phyloP scores from a whole-genome alignment of 2,797 vertebrate species.

The Hemitrygon akajei region DNA sequence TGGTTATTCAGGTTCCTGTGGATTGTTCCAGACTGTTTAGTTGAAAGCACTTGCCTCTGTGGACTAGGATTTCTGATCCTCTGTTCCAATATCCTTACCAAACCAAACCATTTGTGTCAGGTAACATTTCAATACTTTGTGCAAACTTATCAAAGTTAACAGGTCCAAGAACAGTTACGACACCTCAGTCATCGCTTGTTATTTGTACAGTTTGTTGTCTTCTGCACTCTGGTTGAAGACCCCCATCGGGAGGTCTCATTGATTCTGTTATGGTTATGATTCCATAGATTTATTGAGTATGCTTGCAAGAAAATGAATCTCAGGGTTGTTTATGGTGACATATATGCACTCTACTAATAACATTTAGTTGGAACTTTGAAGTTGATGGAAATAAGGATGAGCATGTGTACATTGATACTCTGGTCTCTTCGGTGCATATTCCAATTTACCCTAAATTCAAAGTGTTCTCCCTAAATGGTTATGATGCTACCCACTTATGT shows the following conservation, averaged over 20 bases:
- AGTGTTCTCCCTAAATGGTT: neutral
- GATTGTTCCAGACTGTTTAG: neutral
- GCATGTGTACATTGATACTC: neutral
- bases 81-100: neutral
- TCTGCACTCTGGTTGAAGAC: no score
- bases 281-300: no score
- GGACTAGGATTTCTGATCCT: neutral
- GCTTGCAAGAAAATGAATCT: no score
- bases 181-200: no score
- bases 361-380: no score
- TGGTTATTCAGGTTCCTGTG: neutral
- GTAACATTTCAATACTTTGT: neutral
- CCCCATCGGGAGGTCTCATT: no score
- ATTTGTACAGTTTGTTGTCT: no score
- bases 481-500: neutral
- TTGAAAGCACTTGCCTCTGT: neutral
- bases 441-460: neutral
- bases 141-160: neutral
- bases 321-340: no score
- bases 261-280: no score
- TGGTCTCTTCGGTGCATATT: neutral
- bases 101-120: neutral
- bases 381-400: no score
- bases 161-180: neutral
- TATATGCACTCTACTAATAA: no score